Evolutionary conservation across 2,797 vertebrate genomes (phyloP), one percentile per base, ranked within the genome.

Genomic region (Arrhamphus sclerolepis): DNA sequence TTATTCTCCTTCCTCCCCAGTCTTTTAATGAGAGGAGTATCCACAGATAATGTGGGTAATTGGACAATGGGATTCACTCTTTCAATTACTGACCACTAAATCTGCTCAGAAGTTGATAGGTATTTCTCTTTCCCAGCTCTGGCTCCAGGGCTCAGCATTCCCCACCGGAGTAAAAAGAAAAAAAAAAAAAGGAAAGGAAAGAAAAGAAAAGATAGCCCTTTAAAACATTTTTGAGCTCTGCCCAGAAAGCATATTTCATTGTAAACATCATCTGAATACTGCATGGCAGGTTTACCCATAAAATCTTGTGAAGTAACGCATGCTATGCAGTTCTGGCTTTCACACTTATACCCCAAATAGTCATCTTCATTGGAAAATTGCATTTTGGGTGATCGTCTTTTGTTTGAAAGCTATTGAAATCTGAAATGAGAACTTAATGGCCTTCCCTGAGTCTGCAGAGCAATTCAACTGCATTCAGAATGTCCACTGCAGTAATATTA

Each of bases 51-150:
- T 90, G 90, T 55, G 76, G 87, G 84, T 91, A 90, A 92, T 92
- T 91, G 89, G 90, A 92, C 90, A 88, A 92, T 90, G 73, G 83
- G 83, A 88, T 86, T 89, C 83, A 77, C 87, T 90, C 88, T 91
- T 91, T 93, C 88, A 91, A 87, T 92, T 89, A 92, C 88, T 90
- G 89, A 92, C 88, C 89, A 87, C 56, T 87, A 87, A 90, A 83
- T 91, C 75, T 87, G 75, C 81, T 86, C 80, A 73, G 63, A 83
- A 81, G 76, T 78, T 83, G 84, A 71, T 74, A 80, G 78, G 79
- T 84, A 75, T 87, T 85, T 87, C 70, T 70, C 75, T 67, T 76
- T 80, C 72, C 80, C 69, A 6, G 66, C 70, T 65, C 55, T 68
- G 69, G 66, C 80, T 82, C 29, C 46, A 0, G 75, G 75, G 73